A percentile compares a stretch with the other conserved stretches of the same genome.
These are phyloP conservation scores for Macrobrachium rosenbergii DNA, from an alignment of 1,140 invertebrate genomes.

Conservation along the genomic window DNA sequence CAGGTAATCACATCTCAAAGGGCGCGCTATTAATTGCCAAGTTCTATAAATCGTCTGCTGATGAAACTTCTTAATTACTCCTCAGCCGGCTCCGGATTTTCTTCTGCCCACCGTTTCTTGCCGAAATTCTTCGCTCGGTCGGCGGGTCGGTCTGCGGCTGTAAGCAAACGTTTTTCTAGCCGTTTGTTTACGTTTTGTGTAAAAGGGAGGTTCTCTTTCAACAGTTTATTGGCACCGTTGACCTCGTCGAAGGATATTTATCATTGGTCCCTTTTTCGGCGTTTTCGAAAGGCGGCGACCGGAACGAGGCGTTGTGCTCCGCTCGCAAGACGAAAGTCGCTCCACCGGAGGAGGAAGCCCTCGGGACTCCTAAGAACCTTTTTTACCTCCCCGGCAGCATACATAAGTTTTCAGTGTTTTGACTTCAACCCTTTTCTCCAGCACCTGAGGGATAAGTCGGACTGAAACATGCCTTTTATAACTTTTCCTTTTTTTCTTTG, in stretches of 20 bases:
- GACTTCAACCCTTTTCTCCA: constrained; percentile 52
- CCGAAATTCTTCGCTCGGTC: constrained; percentile 10
- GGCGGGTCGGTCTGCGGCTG: too few species aligned
- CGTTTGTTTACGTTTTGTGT: too few species aligned
- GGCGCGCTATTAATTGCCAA: constrained; percentile 51
- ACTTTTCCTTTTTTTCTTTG: constrained; percentile 39
- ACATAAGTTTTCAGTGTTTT: constrained; percentile 58
- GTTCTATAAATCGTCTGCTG: constrained; percentile 47
- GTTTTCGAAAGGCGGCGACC: too few species aligned
- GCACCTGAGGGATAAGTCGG: constrained; percentile 43
- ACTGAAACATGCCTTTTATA: constrained; percentile 58
- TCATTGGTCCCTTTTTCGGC: too few species aligned
- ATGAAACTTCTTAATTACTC: constrained; percentile 53
- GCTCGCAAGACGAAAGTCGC: not conserved
- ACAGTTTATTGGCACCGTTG: too few species aligned
- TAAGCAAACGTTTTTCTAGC: too few species aligned
- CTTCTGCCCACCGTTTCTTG: not conserved
- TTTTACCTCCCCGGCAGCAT: not conserved
- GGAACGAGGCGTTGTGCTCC: not conserved
- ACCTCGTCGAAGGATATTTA: too few species aligned
- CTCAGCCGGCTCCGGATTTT: constrained; percentile 6
- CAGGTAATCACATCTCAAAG: constrained; percentile 54
- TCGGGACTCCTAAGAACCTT: not conserved
- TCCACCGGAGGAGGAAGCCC: not conserved
- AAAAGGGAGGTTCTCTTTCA: too few species aligned